Base-by-base conservation (phyloP, 2,113 vertebrate genomes). In the Paralichthys olivaceus region DNA sequence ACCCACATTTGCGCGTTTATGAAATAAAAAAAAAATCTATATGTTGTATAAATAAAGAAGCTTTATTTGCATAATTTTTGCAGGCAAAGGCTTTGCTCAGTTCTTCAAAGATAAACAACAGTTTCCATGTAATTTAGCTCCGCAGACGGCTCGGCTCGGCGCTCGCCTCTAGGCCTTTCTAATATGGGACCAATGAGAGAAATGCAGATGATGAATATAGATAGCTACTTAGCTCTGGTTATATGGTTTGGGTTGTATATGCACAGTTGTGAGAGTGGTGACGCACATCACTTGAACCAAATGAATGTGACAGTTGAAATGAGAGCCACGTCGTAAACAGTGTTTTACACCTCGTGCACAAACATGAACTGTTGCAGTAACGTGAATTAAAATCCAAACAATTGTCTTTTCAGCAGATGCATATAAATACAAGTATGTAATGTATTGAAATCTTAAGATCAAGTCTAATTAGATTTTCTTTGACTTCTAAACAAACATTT, bases 201-300 rank as follows among this genome's bases (percentile, higher is more conserved):
- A 72, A 87, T 63, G 58, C 64, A 80, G 78, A 85, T 88, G 85
- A 88, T 87, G 84, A 88, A 87, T 87, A 88, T 85, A 82, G 81
- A 88, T 83, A 80, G 84, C 84, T 85, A 65, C 65, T 88, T 87
- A 84, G 76, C 74, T 71, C 34, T 61, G 62, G 25, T 75, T 80
- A 45, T 72, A 57, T 59, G 72, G 47, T 69, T 73, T 4, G 49
- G 61, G 26, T 49, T 49, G 45, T 69, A 55, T 59, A 22, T 34
- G 0, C 70, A 57, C 23, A 57, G 61, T 58, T 76, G 59, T 64
- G 63, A 57, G 61, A 66, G 58, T 59, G 26, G 67, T 57, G 77
- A 72, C 49, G 28, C 69, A 69, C 69, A 65, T 75, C 57, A 63
- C 32, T 56, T 60, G 47, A 84, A 5, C 9, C 62, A 65, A 68